phyloP scores from a whole-genome alignment of 2,797 vertebrate species.

The Gephyroberyx darwinii region DNA sequence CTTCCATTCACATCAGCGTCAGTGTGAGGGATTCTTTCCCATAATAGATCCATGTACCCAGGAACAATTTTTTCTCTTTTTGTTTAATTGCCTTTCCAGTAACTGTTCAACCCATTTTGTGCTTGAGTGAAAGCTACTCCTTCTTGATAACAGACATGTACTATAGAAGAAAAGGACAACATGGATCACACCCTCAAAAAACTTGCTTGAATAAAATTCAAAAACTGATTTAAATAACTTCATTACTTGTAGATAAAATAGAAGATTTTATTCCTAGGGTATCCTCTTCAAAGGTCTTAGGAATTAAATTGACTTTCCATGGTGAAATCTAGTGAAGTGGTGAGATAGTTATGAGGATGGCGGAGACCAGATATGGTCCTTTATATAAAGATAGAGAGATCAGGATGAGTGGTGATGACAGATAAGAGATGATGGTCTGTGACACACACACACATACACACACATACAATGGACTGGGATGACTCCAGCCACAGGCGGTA shows the following conservation, averaged over 20 bases:
- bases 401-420: conserved; percentile 37
- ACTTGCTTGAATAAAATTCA: conserved; percentile 20
- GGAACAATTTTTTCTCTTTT: not conserved
- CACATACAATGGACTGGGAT: conserved; percentile 21
- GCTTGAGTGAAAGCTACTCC: conserved; percentile 9
- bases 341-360: conserved; percentile 44
- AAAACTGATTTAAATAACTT: conserved; percentile 22
- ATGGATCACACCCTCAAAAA: conserved; percentile 17
- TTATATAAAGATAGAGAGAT: conserved; percentile 53
- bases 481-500: conserved; percentile 40
- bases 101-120: conserved; percentile 9
- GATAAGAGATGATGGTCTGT: conserved; percentile 54
- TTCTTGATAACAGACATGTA: conserved; percentile 8
- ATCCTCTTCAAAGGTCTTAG: conserved; percentile 23
- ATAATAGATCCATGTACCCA: too few relatives aligned
- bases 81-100: conserved; percentile 9
- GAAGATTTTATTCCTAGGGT: not conserved
- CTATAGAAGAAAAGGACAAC: not conserved
- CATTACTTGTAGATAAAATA: conserved; percentile 4
- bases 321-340: conserved; percentile 29
- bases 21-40: too few relatives aligned
- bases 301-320: conserved; percentile 37
- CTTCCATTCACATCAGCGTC: too few relatives aligned
- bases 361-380: conserved; percentile 35
- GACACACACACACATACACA: not conserved